These are phyloP conservation scores for Epirrhoe alternata DNA, from an alignment of 2,888 invertebrate genomes.

Conservation along the genomic window DNA sequence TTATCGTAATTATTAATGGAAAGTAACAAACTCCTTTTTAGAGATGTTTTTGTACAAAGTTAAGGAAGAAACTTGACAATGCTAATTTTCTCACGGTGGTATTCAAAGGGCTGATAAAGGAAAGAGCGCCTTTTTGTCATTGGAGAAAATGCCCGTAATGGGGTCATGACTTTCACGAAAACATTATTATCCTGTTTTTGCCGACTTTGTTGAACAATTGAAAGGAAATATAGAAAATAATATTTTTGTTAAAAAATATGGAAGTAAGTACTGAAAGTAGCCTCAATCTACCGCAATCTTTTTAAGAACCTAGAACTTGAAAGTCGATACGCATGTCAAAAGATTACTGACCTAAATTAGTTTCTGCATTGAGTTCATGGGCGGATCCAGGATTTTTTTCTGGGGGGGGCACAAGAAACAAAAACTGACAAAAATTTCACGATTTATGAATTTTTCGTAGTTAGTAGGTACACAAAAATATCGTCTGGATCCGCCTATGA, in stretches of 20 bases:
- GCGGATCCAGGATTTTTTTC: too few relatives aligned
- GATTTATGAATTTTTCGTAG: too few relatives aligned
- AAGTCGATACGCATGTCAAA: too few relatives aligned
- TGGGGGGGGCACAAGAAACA: too few relatives aligned
- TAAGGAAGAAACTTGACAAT: conserved; percentile 1
- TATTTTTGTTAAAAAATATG: not conserved
- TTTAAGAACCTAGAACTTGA: too few relatives aligned
- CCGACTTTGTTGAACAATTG: not conserved
- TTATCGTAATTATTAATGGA: conserved; percentile 1
- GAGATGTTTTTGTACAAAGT: not conserved
- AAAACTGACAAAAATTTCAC: too few relatives aligned
- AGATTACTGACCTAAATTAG: too few relatives aligned
- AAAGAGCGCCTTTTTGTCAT: conserved; percentile 1
- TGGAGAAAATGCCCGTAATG: conserved; percentile 4
- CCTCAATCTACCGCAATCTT: too few relatives aligned
- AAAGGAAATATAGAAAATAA: not conserved
- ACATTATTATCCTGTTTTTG: not conserved
- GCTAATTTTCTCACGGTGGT: not conserved
- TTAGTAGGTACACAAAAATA: too few relatives aligned
- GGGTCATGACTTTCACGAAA: not conserved
- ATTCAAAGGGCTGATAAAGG: conserved; percentile 2
- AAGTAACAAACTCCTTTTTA: not conserved
- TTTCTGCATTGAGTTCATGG: too few relatives aligned
- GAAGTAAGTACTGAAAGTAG: too few relatives aligned
- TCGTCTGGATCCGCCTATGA: too few relatives aligned